These are phyloP conservation scores for Thymelicus acteon DNA, from an alignment of 2,888 invertebrate genomes.

Conservation along the genomic window DNA sequence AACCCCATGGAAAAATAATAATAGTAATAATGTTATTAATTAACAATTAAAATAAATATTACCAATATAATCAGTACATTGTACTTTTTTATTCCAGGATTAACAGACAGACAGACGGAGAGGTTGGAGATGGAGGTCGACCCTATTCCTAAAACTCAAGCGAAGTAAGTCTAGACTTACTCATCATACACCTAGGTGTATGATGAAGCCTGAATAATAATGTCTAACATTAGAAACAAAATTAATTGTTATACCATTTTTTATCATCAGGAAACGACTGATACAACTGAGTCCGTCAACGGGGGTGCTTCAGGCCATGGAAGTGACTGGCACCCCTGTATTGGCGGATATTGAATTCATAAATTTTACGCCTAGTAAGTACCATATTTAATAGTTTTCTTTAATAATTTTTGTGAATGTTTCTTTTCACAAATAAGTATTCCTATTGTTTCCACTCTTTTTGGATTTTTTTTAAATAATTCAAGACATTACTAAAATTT, in stretches of 20 bases:
- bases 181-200: neutral
- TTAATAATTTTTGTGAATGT: slow-evolving; percentile 3
- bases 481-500: slow-evolving; percentile 6
- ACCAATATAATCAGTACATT: too few species aligned
- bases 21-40: too few species aligned
- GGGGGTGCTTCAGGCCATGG: neutral
- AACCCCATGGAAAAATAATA: too few species aligned
- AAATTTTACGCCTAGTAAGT: slow-evolving; percentile 1
- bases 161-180: neutral
- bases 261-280: slow-evolving; percentile 1
- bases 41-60: too few species aligned
- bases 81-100: too few species aligned
- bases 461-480: too few species aligned
- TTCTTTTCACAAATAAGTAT: slow-evolving; percentile 11
- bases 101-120: neutral
- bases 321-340: neutral
- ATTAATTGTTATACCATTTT: slow-evolving; percentile 5
- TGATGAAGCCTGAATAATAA: neutral
- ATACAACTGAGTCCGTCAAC: neutral
- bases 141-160: neutral
- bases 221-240: neutral
- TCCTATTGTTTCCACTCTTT: too few species aligned
- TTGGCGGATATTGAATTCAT: neutral
- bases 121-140: neutral
- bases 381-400: neutral